These are phyloP conservation scores for Rhopalosiphum nymphaeae DNA, from an alignment of 2,888 invertebrate genomes.

Conservation along the genomic window DNA sequence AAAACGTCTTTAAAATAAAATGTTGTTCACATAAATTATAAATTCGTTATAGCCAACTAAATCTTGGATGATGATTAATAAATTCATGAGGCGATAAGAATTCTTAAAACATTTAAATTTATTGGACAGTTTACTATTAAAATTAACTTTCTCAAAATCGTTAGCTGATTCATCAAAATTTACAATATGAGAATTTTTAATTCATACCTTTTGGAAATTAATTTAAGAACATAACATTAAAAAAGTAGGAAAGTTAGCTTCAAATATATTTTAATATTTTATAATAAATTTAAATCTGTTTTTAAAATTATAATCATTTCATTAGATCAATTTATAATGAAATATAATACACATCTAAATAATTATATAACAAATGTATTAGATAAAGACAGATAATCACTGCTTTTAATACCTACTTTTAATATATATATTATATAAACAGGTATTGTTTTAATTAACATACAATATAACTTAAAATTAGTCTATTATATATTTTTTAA, in stretches of 20 bases:
- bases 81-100: not conserved
- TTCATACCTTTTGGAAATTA: not conserved
- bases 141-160: not conserved
- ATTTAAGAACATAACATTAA: not conserved
- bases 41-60: not conserved
- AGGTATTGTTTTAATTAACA: not conserved
- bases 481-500: not conserved
- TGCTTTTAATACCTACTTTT: not conserved
- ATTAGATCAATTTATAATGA: not conserved
- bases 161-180: not conserved
- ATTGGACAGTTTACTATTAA: not conserved
- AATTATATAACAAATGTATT: not conserved
- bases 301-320: not conserved
- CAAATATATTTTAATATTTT: not conserved
- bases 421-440: not conserved
- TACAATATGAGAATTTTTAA: not conserved
- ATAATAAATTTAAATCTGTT: not conserved
- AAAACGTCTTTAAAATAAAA: not conserved
- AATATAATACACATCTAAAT: not conserved
- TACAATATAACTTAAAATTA: not conserved
- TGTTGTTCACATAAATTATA: not conserved
- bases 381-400: not conserved
- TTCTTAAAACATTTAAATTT: not conserved
- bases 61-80: not conserved
- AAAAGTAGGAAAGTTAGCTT: not conserved